These are phyloP conservation scores for Nezara viridula DNA, from an alignment of 2,888 invertebrate genomes.

Conservation along the genomic window DNA sequence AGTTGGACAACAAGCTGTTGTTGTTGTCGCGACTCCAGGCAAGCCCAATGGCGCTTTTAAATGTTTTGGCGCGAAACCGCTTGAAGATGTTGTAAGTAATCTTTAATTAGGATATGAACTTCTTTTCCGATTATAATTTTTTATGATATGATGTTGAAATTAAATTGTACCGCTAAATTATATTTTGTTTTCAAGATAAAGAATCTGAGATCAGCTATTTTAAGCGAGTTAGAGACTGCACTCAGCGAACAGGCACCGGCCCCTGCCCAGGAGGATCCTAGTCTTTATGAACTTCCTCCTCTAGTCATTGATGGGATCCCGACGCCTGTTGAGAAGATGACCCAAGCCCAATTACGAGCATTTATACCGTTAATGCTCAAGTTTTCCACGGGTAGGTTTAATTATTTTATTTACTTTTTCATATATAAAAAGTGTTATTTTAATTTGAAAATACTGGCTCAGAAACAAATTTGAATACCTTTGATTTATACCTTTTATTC, in stretches of 20 bases:
- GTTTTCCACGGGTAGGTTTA: slow-evolving; percentile 84
- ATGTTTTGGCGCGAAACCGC: slow-evolving; percentile 96
- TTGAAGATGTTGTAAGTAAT: slow-evolving; percentile 87
- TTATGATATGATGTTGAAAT: background rate
- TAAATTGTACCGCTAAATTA: background rate
- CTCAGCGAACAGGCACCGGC: slow-evolving; percentile 93
- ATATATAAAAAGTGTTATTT: too few relatives aligned
- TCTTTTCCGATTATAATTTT: background rate
- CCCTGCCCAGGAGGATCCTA: slow-evolving; percentile 88
- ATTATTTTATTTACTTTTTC: background rate
- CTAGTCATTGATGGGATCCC: slow-evolving; percentile 97
- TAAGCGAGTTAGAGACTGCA: slow-evolving; percentile 94
- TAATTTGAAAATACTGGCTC: too few relatives aligned
- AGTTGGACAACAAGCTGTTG: slow-evolving; percentile 97
- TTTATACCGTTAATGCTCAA: slow-evolving; percentile 98
- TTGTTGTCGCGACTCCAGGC: slow-evolving; percentile 95
- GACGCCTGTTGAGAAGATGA: slow-evolving; percentile 98
- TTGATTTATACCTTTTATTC: too few relatives aligned
- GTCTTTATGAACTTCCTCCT: slow-evolving; percentile 94
- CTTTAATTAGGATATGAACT: background rate
- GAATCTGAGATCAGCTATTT: slow-evolving; percentile 89
- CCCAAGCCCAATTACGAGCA: slow-evolving; percentile 94
- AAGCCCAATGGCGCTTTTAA: slow-evolving; percentile 96
- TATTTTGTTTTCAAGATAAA: slow-evolving; percentile 72
- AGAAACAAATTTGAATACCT: too few relatives aligned